A percentile compares a stretch with the other conserved stretches of the same genome.
Evolutionary conservation across 2,888 invertebrate genomes (phyloP).

Genomic region (Xestia rhomboidea): DNA sequence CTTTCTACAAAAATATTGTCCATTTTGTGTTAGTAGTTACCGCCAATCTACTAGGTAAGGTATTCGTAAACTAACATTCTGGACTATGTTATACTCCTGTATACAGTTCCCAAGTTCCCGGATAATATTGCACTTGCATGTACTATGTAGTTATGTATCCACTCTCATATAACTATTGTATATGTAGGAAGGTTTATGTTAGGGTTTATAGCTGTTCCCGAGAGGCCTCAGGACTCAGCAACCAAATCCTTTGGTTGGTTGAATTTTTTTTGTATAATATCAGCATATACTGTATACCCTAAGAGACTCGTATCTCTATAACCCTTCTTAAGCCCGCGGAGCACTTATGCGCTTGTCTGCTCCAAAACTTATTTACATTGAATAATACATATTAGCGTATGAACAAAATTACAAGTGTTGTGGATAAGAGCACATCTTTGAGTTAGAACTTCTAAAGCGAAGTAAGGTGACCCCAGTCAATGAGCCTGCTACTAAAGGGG

Average conservation of each 20-base stretch:
- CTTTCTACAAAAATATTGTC: constrained; percentile 9
- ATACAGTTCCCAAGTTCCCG: constrained; percentile 28
- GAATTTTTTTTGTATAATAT: constrained; percentile 65
- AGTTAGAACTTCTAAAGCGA: constrained; percentile 11
- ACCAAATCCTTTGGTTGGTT: constrained; percentile 59
- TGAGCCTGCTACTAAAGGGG: constrained; percentile 24
- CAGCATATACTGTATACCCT: constrained; percentile 48
- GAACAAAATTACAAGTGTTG: constrained; percentile 42
- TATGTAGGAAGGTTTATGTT: constrained; percentile 50
- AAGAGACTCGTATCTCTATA: constrained; percentile 57
- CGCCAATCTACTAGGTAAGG: constrained; percentile 30
- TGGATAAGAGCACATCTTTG: constrained; percentile 29
- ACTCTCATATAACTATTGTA: constrained; percentile 42
- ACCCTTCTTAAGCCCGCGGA: constrained; percentile 51
- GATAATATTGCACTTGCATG: constrained; percentile 57
- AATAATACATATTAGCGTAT: constrained; percentile 42
- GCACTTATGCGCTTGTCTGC: constrained; percentile 50
- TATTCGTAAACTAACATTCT: constrained; percentile 51
- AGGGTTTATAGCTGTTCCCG: constrained; percentile 59
- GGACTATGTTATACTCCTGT: constrained; percentile 9
- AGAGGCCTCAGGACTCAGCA: constrained; percentile 50
- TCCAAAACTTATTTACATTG: constrained; percentile 58
- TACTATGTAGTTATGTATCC: constrained; percentile 16
- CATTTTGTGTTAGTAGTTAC: constrained; percentile 24
- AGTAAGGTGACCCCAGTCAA: constrained; percentile 46